Conservation (phyloP, 2,888 invertebrate genomes). For the Harpalus rubripes region DNA sequence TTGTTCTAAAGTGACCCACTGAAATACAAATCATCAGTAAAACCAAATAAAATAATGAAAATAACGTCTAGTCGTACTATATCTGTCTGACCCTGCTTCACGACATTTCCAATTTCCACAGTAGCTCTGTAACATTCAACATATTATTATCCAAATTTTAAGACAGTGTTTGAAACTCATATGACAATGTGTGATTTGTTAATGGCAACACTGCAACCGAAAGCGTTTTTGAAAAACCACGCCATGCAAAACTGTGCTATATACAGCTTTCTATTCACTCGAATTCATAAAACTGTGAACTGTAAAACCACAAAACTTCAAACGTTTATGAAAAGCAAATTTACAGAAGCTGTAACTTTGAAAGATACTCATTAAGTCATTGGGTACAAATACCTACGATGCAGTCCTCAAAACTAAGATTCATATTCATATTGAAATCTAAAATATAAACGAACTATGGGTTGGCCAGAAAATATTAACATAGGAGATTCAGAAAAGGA, state of each 20-base stretch:
- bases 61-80: constrained; percentile 81
- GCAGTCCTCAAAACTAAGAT: not conserved
- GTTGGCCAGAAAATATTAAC: not conserved
- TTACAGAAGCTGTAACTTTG: constrained; percentile 41
- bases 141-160: constrained; percentile 11
- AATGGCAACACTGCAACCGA: constrained; percentile 66
- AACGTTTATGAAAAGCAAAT: constrained; percentile 25
- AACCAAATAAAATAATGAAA: not conserved
- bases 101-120: constrained; percentile 85
- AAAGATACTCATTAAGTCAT: constrained; percentile 41
- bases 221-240: constrained; percentile 62
- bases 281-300: constrained; percentile 28
- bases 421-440: not conserved
- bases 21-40: constrained; percentile 70
- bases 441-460: not conserved
- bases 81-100: constrained; percentile 85
- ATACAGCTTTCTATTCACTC: constrained; percentile 48
- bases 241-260: constrained; percentile 65
- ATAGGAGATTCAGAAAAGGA: not conserved
- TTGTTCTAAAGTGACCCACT: constrained; percentile 97
- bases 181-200: constrained; percentile 64
- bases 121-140: constrained; percentile 81
- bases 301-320: constrained; percentile 23
- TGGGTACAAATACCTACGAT: constrained; percentile 41
- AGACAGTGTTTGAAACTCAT: constrained; percentile 35